Evolutionary conservation across 1,140 invertebrate genomes (phyloP), one percentile per base, ranked within the genome.

Genomic region (Lepidotrigona ventralis): DNA sequence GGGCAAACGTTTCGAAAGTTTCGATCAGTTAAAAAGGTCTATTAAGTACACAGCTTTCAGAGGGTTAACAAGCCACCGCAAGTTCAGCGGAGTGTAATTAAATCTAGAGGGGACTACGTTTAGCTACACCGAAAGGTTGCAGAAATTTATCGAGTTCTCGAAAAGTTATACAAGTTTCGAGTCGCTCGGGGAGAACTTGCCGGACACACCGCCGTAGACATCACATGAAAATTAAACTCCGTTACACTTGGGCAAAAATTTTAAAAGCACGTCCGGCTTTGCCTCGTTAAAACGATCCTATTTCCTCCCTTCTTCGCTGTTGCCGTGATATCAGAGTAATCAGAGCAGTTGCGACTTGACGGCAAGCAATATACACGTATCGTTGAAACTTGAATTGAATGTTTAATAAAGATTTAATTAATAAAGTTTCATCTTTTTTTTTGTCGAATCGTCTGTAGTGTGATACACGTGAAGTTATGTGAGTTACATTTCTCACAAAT

Each of bases 111-210:
- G 12, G 60, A 66, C 79, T 54, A 19, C 79, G 72, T 76, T 81
- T 73, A 75, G 79, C 74, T 76, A 19, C 39, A 29, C 72, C 51
- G 72, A 68, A 81, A 81, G 79, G 79, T 81, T 81, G 73, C 63
- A 76, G 79, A 81, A 81, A 81, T 81, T 80, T 81, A 75, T 81
- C 79, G 79, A 76, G 79, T 81, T 81, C 79, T 81, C 79, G 79
- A 81, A 81, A 81, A 81, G 72, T 81, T 81, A 39, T 33, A 58
- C 79, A 68, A 64, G 63, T 76, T 33, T 64, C 29, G 33, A 76
- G 63, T 76, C 72, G 72, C 60, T 23, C 0, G 23, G 39, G 39
- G 39, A 17, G 33, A 81, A 81, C 72, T 75, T 68, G 51, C 72
- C 11, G 63, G 63, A 73, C 63, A 81, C 71, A 56, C 23, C 6